Percentiles rank a stretch among this genome's conserved stretches.
phyloP scores from a whole-genome alignment of 2,888 invertebrate species.

The Achlya flavicornis region DNA sequence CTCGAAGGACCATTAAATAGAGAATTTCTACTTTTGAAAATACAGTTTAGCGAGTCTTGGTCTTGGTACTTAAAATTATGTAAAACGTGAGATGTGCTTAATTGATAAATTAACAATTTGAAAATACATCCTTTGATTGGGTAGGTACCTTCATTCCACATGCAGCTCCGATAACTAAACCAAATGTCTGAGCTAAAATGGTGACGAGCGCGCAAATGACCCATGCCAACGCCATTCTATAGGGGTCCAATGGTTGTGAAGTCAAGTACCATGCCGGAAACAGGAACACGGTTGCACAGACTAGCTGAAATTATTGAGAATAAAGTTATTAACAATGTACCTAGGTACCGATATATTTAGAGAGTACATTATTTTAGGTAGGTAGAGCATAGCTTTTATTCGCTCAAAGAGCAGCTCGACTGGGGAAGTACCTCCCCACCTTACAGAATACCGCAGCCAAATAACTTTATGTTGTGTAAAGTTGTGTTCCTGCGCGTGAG shows the following conservation, averaged over 20 bases:
- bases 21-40: too few species aligned
- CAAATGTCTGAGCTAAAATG: constrained; percentile 90
- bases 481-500: too few species aligned
- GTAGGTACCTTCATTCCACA: constrained; percentile 85
- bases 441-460: too few species aligned
- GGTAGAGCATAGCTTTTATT: too few species aligned
- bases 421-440: too few species aligned
- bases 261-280: constrained; percentile 91
- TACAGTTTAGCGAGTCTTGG: too few species aligned
- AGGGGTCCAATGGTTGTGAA: constrained; percentile 86
- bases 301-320: constrained; percentile 75
- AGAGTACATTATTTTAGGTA: too few species aligned
- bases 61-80: not conserved
- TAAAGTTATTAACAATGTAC: not conserved
- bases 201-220: constrained; percentile 87
- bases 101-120: too few species aligned
- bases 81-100: not conserved
- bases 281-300: constrained; percentile 89
- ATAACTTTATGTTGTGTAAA: too few species aligned
- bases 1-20: not conserved
- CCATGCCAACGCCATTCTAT: constrained; percentile 86
- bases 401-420: too few species aligned
- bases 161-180: constrained; percentile 89
- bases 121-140: not conserved
- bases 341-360: too few species aligned